Evolutionary conservation across 1,140 invertebrate species (phyloP), one percentile per base, ranked within the genome.

Genomic region (Cataglyphis hispanica): DNA sequence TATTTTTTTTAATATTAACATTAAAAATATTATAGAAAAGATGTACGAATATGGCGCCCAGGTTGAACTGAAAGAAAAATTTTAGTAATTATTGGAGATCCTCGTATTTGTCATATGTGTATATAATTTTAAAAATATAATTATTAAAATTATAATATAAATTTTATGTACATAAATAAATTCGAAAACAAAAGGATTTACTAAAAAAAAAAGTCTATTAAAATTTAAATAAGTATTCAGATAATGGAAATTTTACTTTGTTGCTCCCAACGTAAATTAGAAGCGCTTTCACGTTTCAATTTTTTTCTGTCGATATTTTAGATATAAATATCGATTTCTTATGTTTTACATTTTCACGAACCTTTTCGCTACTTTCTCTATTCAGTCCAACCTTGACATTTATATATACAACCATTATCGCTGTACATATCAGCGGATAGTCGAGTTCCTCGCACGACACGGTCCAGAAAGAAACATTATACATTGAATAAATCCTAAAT

Each of bases 21-120:
- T 25, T 81, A 72, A n/a, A 83, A 83, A 74, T 74, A 83, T 81
- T 70, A 81, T 74, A 83, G 37, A 83, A 61, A 83, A 70, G 27
- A 53, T 50, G 25, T 74, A 60, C 53, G 67, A 72, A 83, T 83
- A 16, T 50, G 40, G 31, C 31, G n/a, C n/a, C 67, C 46, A 83
- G 53, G n/a, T 46, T n/a, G 67, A 83, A 83, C 56, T 60, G 67
- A 74, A 83, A 70, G 43, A 31, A 58, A 70, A 80, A 80, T 25
- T 50, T 10, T 60, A 70, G 40, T 66, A 60, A 53, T 66, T 43
- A 27, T 70, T 19, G 2, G 1, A 72, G 1, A 58, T 43, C 3
- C 2, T 70, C 10, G n/a, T 40, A 3, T 40, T 34, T 56, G 13
- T 67, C 10, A 37, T 2, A 67, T 34, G 10, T 7, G n/a, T 25